These are phyloP conservation scores for Frieseomelitta varia DNA, from an alignment of 1,140 invertebrate species.

Conservation along the genomic window DNA sequence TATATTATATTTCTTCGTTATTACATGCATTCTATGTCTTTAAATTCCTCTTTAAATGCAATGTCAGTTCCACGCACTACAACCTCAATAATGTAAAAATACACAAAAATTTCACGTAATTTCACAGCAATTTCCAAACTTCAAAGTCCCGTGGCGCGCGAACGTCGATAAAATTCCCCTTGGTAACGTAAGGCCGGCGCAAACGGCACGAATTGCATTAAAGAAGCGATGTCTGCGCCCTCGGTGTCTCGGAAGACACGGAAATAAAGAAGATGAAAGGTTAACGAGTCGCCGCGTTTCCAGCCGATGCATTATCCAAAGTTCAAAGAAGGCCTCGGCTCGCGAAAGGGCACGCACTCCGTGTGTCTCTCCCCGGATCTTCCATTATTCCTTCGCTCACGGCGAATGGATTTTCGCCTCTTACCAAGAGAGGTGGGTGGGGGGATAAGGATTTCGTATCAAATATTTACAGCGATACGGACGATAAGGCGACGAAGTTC, in stretches of 20 bases:
- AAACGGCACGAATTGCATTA: not conserved
- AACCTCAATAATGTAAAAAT: no score
- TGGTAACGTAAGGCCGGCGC: not conserved
- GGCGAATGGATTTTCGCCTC: conserved; percentile 2
- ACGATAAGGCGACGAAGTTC: not conserved
- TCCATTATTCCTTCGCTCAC: not conserved
- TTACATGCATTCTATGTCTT: no score
- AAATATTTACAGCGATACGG: conserved; percentile 23
- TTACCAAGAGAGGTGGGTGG: not conserved
- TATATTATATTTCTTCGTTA: no score
- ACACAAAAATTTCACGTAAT: no score
- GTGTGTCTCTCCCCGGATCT: not conserved
- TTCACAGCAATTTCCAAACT: no score
- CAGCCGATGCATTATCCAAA: not conserved
- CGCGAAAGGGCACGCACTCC: not conserved
- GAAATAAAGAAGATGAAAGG: not conserved
- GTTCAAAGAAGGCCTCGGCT: not conserved
- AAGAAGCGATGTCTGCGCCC: not conserved
- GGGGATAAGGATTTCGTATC: conserved; percentile 11
- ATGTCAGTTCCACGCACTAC: no score
- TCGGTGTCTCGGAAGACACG: not conserved
- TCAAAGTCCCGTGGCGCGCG: no score
- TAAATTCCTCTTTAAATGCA: no score
- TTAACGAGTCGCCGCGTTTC: not conserved
- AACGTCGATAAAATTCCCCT: no score